These are phyloP conservation scores for Daboia siamensis DNA, from an alignment of 2,113 vertebrate genomes.

Conservation along the genomic window DNA sequence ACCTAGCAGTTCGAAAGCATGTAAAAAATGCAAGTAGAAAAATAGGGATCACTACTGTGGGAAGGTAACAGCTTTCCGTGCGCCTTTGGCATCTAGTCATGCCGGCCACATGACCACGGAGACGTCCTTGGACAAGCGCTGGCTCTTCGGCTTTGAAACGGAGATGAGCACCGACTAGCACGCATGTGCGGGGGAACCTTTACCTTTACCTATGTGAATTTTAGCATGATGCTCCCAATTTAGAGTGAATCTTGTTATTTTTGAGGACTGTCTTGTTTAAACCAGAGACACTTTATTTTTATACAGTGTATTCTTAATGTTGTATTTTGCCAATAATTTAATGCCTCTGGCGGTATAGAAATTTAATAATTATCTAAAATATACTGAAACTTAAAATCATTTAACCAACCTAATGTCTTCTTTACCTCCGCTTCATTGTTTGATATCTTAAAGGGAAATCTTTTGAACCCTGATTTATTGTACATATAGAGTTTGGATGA, in stretches of 20 bases:
- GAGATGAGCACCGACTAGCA: too few relatives aligned
- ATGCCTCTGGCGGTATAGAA: background rate
- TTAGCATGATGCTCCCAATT: background rate
- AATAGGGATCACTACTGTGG: too few relatives aligned
- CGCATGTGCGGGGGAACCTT: too few relatives aligned
- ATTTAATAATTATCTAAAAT: background rate
- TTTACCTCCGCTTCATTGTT: constrained; percentile 31
- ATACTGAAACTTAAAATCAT: background rate
- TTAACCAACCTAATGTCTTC: background rate
- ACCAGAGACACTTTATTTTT: background rate
- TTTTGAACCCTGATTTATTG: constrained; percentile 35
- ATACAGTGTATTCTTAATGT: too few relatives aligned
- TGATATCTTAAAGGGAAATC: constrained; percentile 24
- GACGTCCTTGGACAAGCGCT: too few relatives aligned
- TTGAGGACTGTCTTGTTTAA: background rate
- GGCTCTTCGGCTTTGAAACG: too few relatives aligned
- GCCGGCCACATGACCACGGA: too few relatives aligned
- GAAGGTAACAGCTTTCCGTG: too few relatives aligned
- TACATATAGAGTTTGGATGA: background rate
- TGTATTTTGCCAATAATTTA: background rate
- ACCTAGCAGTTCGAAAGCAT: too few relatives aligned
- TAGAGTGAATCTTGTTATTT: background rate
- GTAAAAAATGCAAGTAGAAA: too few relatives aligned
- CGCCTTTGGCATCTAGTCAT: too few relatives aligned
- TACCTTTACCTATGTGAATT: too few relatives aligned